These are phyloP conservation scores for Apaloderma vittatum DNA, from an alignment of 2,113 vertebrate genomes.

Conservation along the genomic window DNA sequence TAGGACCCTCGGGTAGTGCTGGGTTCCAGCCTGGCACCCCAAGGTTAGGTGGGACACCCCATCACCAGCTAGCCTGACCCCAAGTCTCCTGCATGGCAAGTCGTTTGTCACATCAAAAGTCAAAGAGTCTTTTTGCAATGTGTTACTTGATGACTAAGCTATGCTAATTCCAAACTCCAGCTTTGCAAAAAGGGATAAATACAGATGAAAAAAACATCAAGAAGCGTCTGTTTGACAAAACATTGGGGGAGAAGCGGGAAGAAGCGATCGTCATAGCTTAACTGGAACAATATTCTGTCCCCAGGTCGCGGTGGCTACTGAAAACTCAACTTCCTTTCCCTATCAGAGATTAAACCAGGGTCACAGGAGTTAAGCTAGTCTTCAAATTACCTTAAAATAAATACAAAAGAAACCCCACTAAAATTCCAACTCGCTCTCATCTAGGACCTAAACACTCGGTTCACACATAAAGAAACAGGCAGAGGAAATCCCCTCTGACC, in stretches of 20 bases:
- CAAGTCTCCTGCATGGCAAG: not conserved
- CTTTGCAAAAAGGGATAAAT: not conserved
- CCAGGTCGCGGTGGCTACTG: not conserved
- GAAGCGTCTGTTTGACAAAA: not conserved
- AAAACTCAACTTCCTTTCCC: not conserved
- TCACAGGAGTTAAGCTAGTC: not conserved
- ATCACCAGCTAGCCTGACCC: not conserved
- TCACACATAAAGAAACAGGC: not conserved
- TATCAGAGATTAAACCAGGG: not conserved
- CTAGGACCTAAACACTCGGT: not conserved
- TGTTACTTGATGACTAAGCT: not conserved
- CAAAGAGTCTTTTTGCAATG: not conserved
- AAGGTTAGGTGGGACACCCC: not conserved
- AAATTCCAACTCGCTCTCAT: not conserved
- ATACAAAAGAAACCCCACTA: not conserved
- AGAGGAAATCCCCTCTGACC: not conserved
- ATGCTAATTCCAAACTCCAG: not conserved
- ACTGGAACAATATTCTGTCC: not conserved
- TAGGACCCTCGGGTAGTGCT: not conserved
- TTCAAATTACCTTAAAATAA: not conserved
- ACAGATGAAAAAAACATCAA: not conserved
- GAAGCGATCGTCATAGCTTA: rapidly evolving
- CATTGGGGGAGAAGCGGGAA: not conserved
- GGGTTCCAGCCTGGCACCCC: not conserved
- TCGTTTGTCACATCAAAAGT: not conserved